Conservation (phyloP, 2,797 vertebrate species). For the Echiichthys vipera region DNA sequence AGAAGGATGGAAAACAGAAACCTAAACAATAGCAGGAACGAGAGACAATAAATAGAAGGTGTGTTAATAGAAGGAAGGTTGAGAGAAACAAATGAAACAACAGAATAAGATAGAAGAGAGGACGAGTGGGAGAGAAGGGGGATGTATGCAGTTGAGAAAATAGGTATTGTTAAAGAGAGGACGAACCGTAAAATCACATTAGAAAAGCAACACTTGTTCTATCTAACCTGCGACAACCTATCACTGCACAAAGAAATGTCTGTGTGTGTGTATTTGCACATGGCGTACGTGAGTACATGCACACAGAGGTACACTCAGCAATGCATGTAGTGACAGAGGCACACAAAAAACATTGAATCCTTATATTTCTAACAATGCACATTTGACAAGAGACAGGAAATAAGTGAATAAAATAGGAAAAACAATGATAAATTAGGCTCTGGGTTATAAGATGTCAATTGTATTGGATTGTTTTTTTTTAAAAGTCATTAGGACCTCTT, state of each 20-base stretch:
- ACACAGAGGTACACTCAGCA: background rate
- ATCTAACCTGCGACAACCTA: constrained; percentile 1
- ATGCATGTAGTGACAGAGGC: background rate
- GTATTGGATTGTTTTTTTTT: constrained; percentile 3
- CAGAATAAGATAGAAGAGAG: background rate
- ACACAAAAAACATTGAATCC: background rate
- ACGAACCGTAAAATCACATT: constrained; percentile 56
- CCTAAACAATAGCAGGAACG: constrained; percentile 12
- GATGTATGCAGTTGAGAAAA: constrained; percentile 20
- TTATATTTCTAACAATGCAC: background rate
- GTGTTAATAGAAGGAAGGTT: background rate
- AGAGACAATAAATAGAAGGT: constrained; percentile 18
- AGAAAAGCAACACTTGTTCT: constrained; percentile 34
- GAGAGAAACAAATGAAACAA: constrained; percentile 15
- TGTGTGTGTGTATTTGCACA: background rate
- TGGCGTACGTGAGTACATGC: background rate
- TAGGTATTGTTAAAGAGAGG: constrained; percentile 49
- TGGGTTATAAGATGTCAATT: background rate
- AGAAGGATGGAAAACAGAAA: background rate
- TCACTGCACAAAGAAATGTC: background rate
- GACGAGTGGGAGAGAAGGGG: background rate
- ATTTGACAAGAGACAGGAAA: background rate
- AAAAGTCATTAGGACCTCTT: background rate
- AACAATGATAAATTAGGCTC: background rate
- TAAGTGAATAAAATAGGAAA: background rate